Evolutionary conservation across 2,113 vertebrate species (phyloP), one percentile per base, ranked within the genome.

Genomic region (Serinus canaria): DNA sequence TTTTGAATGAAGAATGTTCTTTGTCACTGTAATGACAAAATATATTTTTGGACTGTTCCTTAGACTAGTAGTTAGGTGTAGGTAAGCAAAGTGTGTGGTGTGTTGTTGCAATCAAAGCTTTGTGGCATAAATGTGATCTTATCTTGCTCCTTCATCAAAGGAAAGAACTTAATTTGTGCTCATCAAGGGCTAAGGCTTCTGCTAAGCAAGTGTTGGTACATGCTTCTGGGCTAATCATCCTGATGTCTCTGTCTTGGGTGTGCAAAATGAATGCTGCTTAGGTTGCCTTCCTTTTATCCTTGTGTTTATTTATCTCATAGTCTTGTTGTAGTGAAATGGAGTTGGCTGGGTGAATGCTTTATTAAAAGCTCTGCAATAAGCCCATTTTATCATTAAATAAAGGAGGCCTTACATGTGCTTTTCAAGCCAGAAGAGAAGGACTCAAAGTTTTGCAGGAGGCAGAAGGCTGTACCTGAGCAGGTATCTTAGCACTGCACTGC

Each of bases 81-180:
- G 44, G 46, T 90, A 92, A 85, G 67, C 67, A 62, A 75, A 73
- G 30, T 1, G 1, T 21, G 43, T 76, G 67, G 30, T 77, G 53
- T 76, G 63, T 75, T 91, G 59, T 88, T 95, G 93, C 66, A 91
- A 60, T 95, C 78, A 82, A 79, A 91, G 70, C 74, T 94, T 39
- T 81, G 23, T 75, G 76, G 86, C 66, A 79, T 90, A 92, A 89
- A 70, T 68, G 52, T 59, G 86, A 89, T 96, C 87, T 85, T 97
- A 96, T 95, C 94, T 84, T 82, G 30, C 16, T 9, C 53, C 46
- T 87, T 95, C 81, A 96, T 97, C 95, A 97, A 97, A 94, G 95
- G 62, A 41, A 58, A 49, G n/a, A 96, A 76, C 49, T 87, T 95
- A 95, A 95, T 95, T 92, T 46, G 21, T 89, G 67, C 67, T 95